A percentile compares a stretch with the other conserved stretches of the same genome.
These are phyloP conservation scores for Margarornis squamiger DNA, from an alignment of 2,797 vertebrate genomes.

Conservation along the genomic window DNA sequence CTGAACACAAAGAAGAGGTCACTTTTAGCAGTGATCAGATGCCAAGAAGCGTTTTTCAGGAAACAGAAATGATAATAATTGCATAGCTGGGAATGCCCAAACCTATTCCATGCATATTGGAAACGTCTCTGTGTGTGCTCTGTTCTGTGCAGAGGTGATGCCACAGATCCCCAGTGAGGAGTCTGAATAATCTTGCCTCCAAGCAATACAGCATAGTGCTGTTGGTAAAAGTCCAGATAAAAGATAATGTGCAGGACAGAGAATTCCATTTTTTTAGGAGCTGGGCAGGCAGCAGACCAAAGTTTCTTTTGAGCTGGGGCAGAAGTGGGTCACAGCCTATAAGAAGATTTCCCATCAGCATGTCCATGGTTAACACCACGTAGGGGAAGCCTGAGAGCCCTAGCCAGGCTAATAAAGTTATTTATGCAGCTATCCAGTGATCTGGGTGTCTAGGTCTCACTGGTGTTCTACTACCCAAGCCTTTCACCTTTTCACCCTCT, in stretches of 20 bases:
- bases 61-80: neutral
- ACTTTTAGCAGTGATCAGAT: neutral
- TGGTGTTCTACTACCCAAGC: fast-evolving
- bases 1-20: neutral
- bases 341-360: neutral
- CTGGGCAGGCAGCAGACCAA: neutral
- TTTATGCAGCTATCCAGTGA: neutral
- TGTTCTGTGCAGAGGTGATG: fast-evolving
- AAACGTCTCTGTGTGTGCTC: neutral
- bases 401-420: neutral
- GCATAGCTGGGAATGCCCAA: neutral
- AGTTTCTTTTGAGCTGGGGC: neutral
- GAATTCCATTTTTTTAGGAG: neutral
- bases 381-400: neutral
- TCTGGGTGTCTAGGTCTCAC: neutral
- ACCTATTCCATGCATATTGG: neutral
- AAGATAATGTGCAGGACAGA: neutral
- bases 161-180: neutral
- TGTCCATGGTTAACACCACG: neutral
- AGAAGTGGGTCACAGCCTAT: neutral
- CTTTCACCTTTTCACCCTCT: neutral
- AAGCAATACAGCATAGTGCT: fast-evolving
- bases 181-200: neutral
- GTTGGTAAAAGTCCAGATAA: neutral
- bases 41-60: neutral